Base-by-base conservation (phyloP, 2,888 invertebrate species). In the Cataglyphis albicans region DNA sequence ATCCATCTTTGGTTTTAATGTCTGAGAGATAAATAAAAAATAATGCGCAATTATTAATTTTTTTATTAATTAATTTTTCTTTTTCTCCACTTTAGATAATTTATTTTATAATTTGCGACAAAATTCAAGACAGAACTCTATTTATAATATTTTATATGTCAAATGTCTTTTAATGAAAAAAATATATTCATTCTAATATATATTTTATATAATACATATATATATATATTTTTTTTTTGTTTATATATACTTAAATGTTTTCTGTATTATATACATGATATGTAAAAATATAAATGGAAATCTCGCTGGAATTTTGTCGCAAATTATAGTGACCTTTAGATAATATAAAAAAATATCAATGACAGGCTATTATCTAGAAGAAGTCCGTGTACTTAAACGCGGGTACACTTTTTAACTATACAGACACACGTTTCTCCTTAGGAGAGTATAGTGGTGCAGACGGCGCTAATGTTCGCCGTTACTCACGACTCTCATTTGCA, bases 401-500 rank as follows among this genome's bases (percentile, higher is more conserved):
- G 73, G 82, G 84, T 83, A 87, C 9, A 72, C 57, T 59, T 73
- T 57, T 72, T 80, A 80, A 59, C 59, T 72, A 35, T 35, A 78
- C 32, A 44, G n/a, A 59, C 78, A n/a, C 25, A 86, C 84, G 67
- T 57, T 72, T 80, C 64, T 75, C 55, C 76, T 73, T 82, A 78
- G 74, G 82, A 81, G 86, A 70, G 86, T 84, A 89, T 76, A 76
- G 87, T 89, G 76, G 87, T 81, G 75, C 80, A 86, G 87, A 88
- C 88, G 93, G 92, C 92, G 92, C 93, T 93, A 93, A 93, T 93
- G 93, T 89, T 88, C 91, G 87, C 91, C 93, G 93, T 93, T 93
- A 93, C 91, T 93, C 93, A 93, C 93, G 93, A 93, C 93, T 93
- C 93, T 93, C 93, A 93, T 93, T 93, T 93, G 93, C 93, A 93